These are phyloP conservation scores for Climacteris rufus DNA, from an alignment of 2,113 vertebrate species.

Conservation along the genomic window DNA sequence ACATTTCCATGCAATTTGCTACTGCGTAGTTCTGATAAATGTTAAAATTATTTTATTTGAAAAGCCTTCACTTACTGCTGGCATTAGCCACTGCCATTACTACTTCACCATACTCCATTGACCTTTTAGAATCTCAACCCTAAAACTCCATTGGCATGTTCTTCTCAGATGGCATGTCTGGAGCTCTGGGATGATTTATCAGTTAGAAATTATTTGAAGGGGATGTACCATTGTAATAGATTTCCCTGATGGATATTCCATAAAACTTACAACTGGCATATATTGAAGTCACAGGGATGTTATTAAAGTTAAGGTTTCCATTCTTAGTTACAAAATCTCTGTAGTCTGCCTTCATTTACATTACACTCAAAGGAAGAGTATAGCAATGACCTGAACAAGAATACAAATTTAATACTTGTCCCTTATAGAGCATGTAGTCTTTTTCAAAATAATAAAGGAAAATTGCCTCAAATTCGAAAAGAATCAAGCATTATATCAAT, in stretches of 20 bases:
- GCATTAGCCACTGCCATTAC: not conserved
- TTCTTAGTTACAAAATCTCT: not conserved
- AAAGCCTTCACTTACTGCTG: not conserved
- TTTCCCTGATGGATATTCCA: not conserved
- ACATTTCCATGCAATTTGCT: not conserved
- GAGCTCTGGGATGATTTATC: not conserved
- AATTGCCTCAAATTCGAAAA: not conserved
- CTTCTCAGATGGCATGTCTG: not conserved
- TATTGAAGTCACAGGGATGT: not conserved
- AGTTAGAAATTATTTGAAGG: not conserved
- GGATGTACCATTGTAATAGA: not conserved
- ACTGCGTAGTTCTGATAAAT: not conserved
- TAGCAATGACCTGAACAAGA: not conserved
- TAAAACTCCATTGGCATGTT: not conserved
- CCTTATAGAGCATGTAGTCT: not conserved
- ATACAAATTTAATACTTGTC: not conserved
- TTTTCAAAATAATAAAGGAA: not conserved
- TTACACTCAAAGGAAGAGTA: not conserved
- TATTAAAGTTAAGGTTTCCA: not conserved
- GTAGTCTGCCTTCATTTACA: not conserved
- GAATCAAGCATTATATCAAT: not conserved
- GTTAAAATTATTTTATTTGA: not conserved
- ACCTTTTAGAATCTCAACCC: not conserved
- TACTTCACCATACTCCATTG: not conserved
- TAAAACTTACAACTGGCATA: not conserved